A percentile compares a stretch with the other conserved stretches of the same genome.
phyloP scores from a whole-genome alignment of 2,113 vertebrate genomes.

The Anolis sagrei region DNA sequence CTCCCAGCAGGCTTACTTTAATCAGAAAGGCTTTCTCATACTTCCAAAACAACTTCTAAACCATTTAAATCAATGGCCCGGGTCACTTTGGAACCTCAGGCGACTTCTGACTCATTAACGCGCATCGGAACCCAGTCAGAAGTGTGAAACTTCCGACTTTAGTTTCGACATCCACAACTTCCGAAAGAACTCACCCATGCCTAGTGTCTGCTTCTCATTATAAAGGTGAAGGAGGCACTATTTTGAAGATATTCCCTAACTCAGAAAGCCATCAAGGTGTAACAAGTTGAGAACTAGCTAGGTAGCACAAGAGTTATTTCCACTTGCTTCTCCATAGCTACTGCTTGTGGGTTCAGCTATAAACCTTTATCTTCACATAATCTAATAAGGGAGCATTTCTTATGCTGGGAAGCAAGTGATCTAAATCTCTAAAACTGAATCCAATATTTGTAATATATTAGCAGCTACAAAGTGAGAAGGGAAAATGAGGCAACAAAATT shows the following conservation, averaged over 20 bases:
- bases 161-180: too few species aligned
- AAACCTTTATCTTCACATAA: conserved; percentile 9
- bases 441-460: conserved; percentile 42
- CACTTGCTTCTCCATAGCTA: not conserved
- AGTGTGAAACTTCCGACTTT: too few species aligned
- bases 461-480: conserved; percentile 31
- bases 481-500: conserved; percentile 38
- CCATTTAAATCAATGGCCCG: too few species aligned
- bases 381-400: conserved; percentile 25
- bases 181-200: too few species aligned
- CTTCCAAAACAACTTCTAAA: too few species aligned
- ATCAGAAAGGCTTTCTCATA: too few species aligned
- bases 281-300: not conserved
- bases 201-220: not conserved
- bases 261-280: not conserved
- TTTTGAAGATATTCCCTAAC: not conserved
- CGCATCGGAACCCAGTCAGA: too few species aligned
- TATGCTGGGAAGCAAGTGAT: conserved; percentile 30
- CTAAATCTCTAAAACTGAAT: conserved; percentile 37
- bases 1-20: too few species aligned
- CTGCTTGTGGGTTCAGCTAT: not conserved
- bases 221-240: not conserved
- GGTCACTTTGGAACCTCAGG: too few species aligned
- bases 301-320: too few species aligned
- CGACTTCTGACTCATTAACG: too few species aligned